Evolutionary conservation across 2,888 invertebrate genomes (phyloP), one percentile per base, ranked within the genome.

Genomic region (Cetonia aurata): DNA sequence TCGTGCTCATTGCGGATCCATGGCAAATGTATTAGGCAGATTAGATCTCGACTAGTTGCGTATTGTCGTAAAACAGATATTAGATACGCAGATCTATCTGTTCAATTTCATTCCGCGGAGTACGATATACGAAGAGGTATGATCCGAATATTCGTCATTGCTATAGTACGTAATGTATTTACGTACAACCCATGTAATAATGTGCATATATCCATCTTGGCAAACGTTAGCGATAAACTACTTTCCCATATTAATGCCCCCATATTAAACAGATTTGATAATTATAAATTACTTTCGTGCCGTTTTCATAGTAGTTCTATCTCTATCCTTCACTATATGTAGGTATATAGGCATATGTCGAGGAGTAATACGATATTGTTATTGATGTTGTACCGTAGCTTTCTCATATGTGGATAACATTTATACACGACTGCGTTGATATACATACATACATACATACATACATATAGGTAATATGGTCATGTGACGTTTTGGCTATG

Each of bases 191-290:
- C 37, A 8, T 6, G 37, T 37, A 37, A 37, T 37, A 37, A 37
- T 1, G 8, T 37, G 8, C 8, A 9, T 10, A 37, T 10, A 37
- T 37, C 10, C 48, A 33, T 50, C 33, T 33, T 50, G 15, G 33
- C 33, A 25, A 37, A 37, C 10, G 37, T 37, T 37, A 15, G 17
- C 41, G 37, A 50, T 65, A 65, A 65, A 65, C 13, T 17, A 65
- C 50, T 65, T 65, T 65, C 50, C 50, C 50, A 17, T 65, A 65
- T 65, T 65, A 65, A 50, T 50, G 62, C 37, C 50, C 37, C 50
- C 17, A 65, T 65, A 65, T 50, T 65, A 65, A 65, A 65, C 62
- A 37, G 62, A 65, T 65, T 65, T 65, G 50, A 50, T 50, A 65
- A 52, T 65, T 65, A 50, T 65, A 65, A 65, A 65, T 65, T 37